phyloP scores from a whole-genome alignment of 2,113 vertebrate species.

The Jaculus jaculus region DNA sequence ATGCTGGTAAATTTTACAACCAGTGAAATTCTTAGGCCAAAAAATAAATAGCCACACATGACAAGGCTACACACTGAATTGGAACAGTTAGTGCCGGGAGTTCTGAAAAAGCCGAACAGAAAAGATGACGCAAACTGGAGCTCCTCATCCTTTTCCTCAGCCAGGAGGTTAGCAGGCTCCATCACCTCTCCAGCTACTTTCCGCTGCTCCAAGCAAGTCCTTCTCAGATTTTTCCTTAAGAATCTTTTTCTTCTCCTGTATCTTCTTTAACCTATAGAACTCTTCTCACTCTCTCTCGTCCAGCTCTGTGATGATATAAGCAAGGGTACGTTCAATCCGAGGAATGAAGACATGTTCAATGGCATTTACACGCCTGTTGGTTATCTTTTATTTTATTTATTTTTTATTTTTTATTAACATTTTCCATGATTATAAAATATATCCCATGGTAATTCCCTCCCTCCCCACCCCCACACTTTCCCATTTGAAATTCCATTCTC shows the following conservation, averaged over 20 bases:
- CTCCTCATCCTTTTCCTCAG: constrained; percentile 95
- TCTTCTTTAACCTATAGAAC: constrained; percentile 99
- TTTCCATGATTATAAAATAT: too few species aligned
- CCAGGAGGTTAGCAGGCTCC: constrained; percentile 94
- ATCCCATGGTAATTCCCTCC: too few species aligned
- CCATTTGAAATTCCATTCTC: too few species aligned
- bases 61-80: constrained; percentile 69
- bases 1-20: constrained; percentile 76
- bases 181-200: constrained; percentile 86
- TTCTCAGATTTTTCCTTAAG: constrained; percentile 91
- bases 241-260: constrained; percentile 99
- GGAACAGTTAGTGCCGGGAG: constrained; percentile 45
- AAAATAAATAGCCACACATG: constrained; percentile 77
- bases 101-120: not conserved
- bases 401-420: too few species aligned
- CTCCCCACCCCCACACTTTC: too few species aligned
- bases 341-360: constrained; percentile 99
- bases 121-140: constrained; percentile 93
- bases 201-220: constrained; percentile 88
- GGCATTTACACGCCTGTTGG: constrained; percentile 97
- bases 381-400: too few species aligned
- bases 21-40: constrained; percentile 61
- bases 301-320: constrained; percentile 98
- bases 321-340: constrained; percentile 96
- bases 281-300: constrained; percentile 98